Evolutionary conservation across 1,140 invertebrate species (phyloP).

Genomic region (Aphaenogaster floridana): DNA sequence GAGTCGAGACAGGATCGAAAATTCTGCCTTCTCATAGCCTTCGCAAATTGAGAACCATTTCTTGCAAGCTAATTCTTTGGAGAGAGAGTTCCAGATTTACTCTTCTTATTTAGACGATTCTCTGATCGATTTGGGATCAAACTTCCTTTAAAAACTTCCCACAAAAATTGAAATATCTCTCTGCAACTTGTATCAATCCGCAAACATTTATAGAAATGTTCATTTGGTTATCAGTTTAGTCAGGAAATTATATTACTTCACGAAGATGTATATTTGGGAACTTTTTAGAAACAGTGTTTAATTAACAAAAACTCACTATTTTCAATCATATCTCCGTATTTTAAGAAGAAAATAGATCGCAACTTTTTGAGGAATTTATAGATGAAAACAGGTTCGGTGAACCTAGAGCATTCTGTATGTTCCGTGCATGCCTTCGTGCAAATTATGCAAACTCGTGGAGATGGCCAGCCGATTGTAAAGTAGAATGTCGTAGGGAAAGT

Average conservation of each 20-base stretch:
- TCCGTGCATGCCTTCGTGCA: neutral
- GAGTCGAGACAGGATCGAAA: conserved; percentile 20
- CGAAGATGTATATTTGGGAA: neutral
- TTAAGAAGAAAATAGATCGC: neutral
- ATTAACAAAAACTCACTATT: neutral
- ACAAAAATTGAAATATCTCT: neutral
- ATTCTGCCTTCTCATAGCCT: conserved; percentile 15
- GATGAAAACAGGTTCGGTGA: neutral
- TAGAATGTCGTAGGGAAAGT: conserved; percentile 66
- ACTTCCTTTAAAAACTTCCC: neutral
- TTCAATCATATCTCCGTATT: neutral
- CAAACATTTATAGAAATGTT: neutral
- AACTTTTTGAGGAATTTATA: neutral
- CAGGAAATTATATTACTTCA: neutral
- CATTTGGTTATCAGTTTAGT: neutral
- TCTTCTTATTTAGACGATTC: neutral
- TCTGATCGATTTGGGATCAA: neutral
- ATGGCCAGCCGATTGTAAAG: conserved; percentile 62
- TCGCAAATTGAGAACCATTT: conserved; percentile 47
- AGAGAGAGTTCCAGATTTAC: neutral
- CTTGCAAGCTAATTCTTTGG: conserved; percentile 27
- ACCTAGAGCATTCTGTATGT: neutral
- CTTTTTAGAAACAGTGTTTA: neutral
- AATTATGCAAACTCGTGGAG: conserved; percentile 49
- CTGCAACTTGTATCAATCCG: neutral